Base-by-base conservation (phyloP, 2,797 vertebrate genomes). In the Tympanoctomys barrerae region DNA sequence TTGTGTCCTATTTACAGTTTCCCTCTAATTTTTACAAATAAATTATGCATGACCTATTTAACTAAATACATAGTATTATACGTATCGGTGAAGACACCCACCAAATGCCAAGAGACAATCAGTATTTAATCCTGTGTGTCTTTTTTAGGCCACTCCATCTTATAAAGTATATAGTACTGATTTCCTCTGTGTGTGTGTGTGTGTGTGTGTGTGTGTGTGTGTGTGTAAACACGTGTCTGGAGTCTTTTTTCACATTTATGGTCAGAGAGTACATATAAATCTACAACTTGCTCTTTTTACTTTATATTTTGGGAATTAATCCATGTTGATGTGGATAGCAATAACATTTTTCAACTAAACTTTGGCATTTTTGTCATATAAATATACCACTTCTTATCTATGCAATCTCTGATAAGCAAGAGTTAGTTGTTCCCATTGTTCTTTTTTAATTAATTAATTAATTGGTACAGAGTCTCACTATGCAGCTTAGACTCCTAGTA, bases 11-110 rank as follows among this genome's bases (percentile, higher is more conserved):
- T 46, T 18, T 13, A 89, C 57, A 71, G 2, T 81, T 75, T 90
- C 21, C 52, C 42, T 75, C 57, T 49, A 88, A 42, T 66, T 87
- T 90, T 91, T 70, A 86, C 42, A 93, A 87, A 85, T 94, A 97
- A 97, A 84, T 82, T 62, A 62, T 33, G 52, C 5, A 82, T 24
- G 16, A 62, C 57, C 19, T 92, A 85, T 42, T 94, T 93, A 19
- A 39, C 75, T 79, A 88, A 94, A 81, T 77, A 77, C 28, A 57
- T 21, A 87, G 33, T 68, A 42, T 24, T 87, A 66, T 21, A 92
- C n/a, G 24, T 62, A 70, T 7, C 83, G 18, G 39, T 87, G 81
- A 90, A 92, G 46, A 61, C 24, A 8, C 36, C 14, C 57, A 68
- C 42, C 79, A 83, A 83, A 92, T 77, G n/a, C 19, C 10, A 73